A percentile compares a stretch with the other conserved stretches of the same genome.
These are phyloP conservation scores for Sebastolobus altivelis DNA, from an alignment of 2,797 vertebrate genomes.

Conservation along the genomic window DNA sequence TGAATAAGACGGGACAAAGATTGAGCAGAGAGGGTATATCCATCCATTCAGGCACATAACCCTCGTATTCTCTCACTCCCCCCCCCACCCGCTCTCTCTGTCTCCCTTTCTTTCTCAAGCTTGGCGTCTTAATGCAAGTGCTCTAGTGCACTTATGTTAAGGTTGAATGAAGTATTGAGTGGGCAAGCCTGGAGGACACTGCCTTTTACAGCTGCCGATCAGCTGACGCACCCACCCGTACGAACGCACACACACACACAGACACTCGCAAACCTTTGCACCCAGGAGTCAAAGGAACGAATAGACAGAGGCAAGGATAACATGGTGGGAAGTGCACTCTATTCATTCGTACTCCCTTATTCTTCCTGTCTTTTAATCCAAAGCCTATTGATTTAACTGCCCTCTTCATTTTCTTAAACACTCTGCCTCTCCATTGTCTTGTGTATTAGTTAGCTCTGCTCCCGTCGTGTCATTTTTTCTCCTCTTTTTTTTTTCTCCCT, in stretches of 20 bases:
- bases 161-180: constrained; percentile 82
- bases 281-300: constrained; percentile 54
- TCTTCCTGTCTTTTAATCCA: constrained; percentile 65
- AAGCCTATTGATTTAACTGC: constrained; percentile 75
- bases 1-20: constrained; percentile 17
- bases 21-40: constrained; percentile 34
- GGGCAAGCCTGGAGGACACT: constrained; percentile 77
- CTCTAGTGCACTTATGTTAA: constrained; percentile 77
- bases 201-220: constrained; percentile 78
- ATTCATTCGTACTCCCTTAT: constrained; percentile 53
- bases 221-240: constrained; percentile 59
- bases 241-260: not conserved
- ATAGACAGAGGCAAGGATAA: constrained; percentile 54
- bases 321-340: constrained; percentile 44
- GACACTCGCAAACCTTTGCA: constrained; percentile 48
- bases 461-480: constrained; percentile 49
- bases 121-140: constrained; percentile 73
- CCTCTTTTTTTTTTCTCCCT: constrained; percentile 45
- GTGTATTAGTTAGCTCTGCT: constrained; percentile 56
- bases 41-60: constrained; percentile 45
- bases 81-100: constrained; percentile 27
- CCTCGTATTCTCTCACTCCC: not conserved
- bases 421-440: constrained; percentile 57
- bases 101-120: constrained; percentile 57
- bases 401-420: constrained; percentile 69